Conservation (phyloP, 2,797 vertebrate genomes). For the Spea hammondii region DNA sequence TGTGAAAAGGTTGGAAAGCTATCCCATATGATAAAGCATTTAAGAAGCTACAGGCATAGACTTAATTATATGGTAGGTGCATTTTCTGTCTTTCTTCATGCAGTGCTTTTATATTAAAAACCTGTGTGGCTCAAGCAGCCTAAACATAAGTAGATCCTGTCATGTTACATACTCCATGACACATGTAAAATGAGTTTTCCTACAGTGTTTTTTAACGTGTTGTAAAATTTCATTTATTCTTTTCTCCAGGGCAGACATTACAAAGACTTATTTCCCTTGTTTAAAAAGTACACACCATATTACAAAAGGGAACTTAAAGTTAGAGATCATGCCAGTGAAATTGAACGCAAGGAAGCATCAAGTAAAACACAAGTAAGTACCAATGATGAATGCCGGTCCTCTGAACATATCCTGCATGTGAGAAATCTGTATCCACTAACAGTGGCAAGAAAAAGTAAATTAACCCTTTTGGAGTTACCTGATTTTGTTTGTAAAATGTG, state of each 20-base stretch:
- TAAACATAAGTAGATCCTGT: too few species aligned
- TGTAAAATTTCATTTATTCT: not conserved
- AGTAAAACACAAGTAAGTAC: not conserved
- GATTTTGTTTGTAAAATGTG: too few species aligned
- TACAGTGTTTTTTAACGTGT: not conserved
- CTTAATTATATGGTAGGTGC: conserved; percentile 6
- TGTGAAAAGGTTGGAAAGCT: conserved; percentile 1
- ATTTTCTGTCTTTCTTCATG: not conserved
- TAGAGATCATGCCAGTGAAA: not conserved
- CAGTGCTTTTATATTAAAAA: not conserved
- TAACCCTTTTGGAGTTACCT: too few species aligned
- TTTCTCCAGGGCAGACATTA: not conserved
- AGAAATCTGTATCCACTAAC: too few species aligned
- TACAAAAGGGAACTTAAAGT: not conserved
- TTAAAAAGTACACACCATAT: not conserved
- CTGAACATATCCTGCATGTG: too few species aligned
- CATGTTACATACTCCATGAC: not conserved
- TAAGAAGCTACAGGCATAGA: conserved; percentile 9
- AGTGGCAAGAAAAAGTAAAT: too few species aligned
- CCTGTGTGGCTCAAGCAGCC: too few species aligned
- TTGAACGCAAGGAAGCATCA: conserved; percentile 2
- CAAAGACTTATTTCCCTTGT: conserved; percentile 5
- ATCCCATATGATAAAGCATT: conserved; percentile 11
- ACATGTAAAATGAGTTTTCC: too few species aligned
- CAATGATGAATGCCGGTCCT: too few species aligned